Conservation (phyloP, 92 coral and sea anemone species). For the Actinostola sp. region DNA sequence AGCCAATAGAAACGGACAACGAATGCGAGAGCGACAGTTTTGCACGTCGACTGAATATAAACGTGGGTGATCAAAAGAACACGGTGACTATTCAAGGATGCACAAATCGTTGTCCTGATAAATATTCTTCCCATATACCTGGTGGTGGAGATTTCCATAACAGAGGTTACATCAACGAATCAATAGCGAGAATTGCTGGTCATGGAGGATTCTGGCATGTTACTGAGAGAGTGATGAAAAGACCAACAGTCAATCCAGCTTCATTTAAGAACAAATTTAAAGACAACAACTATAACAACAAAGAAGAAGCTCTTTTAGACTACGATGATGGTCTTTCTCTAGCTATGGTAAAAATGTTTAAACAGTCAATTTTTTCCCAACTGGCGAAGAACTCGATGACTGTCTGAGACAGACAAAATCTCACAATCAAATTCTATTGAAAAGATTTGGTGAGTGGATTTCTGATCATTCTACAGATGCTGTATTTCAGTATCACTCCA, state of each 20-base stretch:
- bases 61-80: constrained; percentile 62
- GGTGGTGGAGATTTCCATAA: constrained; percentile 60
- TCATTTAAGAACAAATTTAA: constrained; percentile 26
- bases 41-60: constrained; percentile 38
- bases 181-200: constrained; percentile 29
- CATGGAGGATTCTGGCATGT: constrained; percentile 48
- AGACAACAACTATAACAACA: constrained; percentile 46
- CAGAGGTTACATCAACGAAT: constrained; percentile 59
- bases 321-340: constrained; percentile 52
- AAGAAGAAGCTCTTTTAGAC: constrained; percentile 46
- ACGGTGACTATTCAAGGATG: constrained; percentile 49
- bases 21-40: background rate
- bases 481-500: constrained; percentile 2
- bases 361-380: constrained; percentile 35
- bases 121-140: constrained; percentile 34
- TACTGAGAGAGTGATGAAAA: constrained; percentile 26
- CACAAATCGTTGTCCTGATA: constrained; percentile 52
- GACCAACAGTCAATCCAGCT: constrained; percentile 22
- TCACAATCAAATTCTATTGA: constrained; percentile 36
- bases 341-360: constrained; percentile 38
- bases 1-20: background rate
- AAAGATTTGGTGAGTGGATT: constrained; percentile 29
- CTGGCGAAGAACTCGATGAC: constrained; percentile 10
- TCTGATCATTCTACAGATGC: constrained; percentile 8
- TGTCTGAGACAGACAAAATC: background rate